Evolutionary conservation across 1,140 invertebrate species (phyloP), one percentile per base, ranked within the genome.

Genomic region (Drosophila tropicalis): DNA sequence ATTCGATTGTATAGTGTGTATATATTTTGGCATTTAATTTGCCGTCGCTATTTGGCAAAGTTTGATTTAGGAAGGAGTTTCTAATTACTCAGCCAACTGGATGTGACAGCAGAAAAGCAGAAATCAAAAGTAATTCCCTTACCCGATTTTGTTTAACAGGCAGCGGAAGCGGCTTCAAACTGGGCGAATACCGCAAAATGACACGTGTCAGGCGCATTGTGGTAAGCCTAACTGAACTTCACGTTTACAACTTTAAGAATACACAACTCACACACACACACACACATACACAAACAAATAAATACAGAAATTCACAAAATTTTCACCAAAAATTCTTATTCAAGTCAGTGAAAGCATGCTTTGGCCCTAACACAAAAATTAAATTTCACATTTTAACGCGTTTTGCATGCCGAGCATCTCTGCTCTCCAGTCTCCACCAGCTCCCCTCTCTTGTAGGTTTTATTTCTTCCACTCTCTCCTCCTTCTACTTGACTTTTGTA

Each of bases 191-290:
- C 72, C 85, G 81, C 70, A 90, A 85, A 86, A 90, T 90, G 85
- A 90, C 85, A 90, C 85, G 85, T 86, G 85, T 90, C 69, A 84
- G 85, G 86, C 85, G 85, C 64, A 90, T 90, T 80, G 85, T 90
- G 81, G 85, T 90, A 83, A 90, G 85, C 76, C 62, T 39, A 61
- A 41, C 64, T 55, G 3, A 55, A 70, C 73, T 76, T 61, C 39
- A 70, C 63, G 70, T 74, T 56, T 56, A 9, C 40, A 40, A 55
- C 10, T 58, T 40, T 5, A 19, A 29, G 10, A 5, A 32, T 55
- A 65, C 39, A 64, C 55, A 71, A 36, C 39, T 29, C 29, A 57
- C 41, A 15, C n/a, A 36, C 25, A 58, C 29, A 63, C 63, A 47
- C 7, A 56, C 51, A 71, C 39, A 58, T 9, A 40, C 57, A 51